phyloP scores from a whole-genome alignment of 1,140 invertebrate genomes.

The Cardiocondyla obscurior region DNA sequence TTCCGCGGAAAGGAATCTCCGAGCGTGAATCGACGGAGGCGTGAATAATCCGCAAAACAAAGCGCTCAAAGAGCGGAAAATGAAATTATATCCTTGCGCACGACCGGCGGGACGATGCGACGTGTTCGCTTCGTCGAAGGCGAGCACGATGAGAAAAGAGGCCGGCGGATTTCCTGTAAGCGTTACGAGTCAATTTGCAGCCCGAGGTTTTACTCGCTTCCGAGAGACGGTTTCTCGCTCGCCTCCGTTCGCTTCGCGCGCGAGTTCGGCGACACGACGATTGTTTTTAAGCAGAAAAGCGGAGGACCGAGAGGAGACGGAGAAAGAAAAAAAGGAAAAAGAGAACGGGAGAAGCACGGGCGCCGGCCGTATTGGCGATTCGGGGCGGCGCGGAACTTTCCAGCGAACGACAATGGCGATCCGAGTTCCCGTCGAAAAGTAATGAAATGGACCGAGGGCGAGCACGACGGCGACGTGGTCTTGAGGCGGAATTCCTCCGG shows the following conservation, averaged over 20 bases:
- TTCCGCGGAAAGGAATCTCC: constrained; percentile 26
- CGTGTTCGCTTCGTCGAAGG: constrained; percentile 37
- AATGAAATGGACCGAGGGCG: constrained; percentile 58
- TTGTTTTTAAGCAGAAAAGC: constrained; percentile 45
- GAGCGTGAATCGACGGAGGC: constrained; percentile 47
- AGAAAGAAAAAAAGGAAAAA: not conserved
- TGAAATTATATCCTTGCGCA: constrained; percentile 56
- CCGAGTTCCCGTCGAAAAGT: constrained; percentile 37
- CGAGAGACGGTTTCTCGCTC: not conserved
- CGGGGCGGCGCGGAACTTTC: not conserved
- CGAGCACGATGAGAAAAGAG: constrained; percentile 7
- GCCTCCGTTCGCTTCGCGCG: not conserved
- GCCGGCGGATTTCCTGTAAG: constrained; percentile 39
- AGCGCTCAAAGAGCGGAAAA: constrained; percentile 56
- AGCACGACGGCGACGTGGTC: not conserved
- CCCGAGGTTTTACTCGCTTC: constrained; percentile 33
- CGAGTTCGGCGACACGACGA: constrained; percentile 13
- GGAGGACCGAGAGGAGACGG: not conserved
- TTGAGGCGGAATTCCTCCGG: constrained; percentile 39
- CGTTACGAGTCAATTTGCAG: constrained; percentile 51
- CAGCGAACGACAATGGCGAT: constrained; percentile 10
- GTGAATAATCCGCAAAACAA: constrained; percentile 57
- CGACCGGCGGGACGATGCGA: constrained; percentile 18
- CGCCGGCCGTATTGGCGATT: constrained; percentile 8
- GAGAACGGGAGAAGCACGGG: no score